These are phyloP conservation scores for Stegastes partitus DNA, from an alignment of 2,113 vertebrate genomes.

Conservation along the genomic window DNA sequence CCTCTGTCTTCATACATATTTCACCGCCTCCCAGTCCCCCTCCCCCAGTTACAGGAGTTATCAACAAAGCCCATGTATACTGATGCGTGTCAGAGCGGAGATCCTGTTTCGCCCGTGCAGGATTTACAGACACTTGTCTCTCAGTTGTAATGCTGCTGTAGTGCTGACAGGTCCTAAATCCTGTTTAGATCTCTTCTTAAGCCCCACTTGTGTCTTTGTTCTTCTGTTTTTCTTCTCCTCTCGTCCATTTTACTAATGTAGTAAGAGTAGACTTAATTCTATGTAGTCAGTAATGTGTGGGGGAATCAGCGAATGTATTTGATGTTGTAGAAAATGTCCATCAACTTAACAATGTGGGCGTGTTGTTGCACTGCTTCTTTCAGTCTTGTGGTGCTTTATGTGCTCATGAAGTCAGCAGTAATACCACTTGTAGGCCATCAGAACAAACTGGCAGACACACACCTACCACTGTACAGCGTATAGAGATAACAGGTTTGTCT, in stretches of 20 bases:
- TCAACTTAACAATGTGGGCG: too few relatives aligned
- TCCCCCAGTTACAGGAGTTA: not conserved
- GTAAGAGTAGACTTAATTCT: not conserved
- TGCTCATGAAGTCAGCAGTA: too few relatives aligned
- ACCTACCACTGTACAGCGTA: not conserved
- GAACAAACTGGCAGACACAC: not conserved
- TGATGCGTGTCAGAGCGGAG: slow-evolving; percentile 17
- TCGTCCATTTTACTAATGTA: not conserved
- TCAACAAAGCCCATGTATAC: slow-evolving; percentile 13
- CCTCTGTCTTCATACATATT: slow-evolving; percentile 37
- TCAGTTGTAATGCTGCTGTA: not conserved
- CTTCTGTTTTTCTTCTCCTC: not conserved
- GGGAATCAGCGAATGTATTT: not conserved
- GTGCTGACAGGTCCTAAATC: slow-evolving; percentile 9
- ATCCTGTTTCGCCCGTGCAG: slow-evolving; percentile 11
- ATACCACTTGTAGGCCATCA: too few relatives aligned
- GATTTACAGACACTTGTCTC: slow-evolving; percentile 33
- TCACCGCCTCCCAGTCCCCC: slow-evolving; percentile 7
- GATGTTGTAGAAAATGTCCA: too few relatives aligned
- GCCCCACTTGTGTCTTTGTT: not conserved
- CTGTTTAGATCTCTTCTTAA: not conserved
- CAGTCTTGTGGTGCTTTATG: too few relatives aligned
- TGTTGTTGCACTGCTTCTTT: too few relatives aligned
- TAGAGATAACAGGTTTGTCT: not conserved
- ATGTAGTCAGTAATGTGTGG: too few relatives aligned